Evolutionary conservation across 2,113 vertebrate genomes (phyloP).

Genomic region (Acanthochromis polyacanthus): DNA sequence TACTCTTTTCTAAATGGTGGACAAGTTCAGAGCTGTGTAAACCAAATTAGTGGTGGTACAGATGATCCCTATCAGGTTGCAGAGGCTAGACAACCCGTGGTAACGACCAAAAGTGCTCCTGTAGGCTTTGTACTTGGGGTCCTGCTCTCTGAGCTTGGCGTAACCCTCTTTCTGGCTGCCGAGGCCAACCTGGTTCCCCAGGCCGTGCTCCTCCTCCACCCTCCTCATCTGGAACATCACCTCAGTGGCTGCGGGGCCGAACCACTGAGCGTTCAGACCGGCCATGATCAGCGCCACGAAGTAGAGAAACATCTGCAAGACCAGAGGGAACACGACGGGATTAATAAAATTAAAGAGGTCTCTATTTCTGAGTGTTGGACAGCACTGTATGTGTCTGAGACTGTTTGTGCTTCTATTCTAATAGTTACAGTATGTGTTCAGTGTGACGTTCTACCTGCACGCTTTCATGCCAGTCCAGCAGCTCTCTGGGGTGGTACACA

Average conservation of each 20-base stretch:
- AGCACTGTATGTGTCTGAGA: too few species aligned
- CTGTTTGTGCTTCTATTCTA: too few species aligned
- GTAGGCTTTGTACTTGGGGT: slow-evolving; percentile 87
- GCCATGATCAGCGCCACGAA: slow-evolving; percentile 81
- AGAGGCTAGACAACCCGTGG: slow-evolving; percentile 88
- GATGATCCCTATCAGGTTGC: slow-evolving; percentile 87
- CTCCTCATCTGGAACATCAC: slow-evolving; percentile 85
- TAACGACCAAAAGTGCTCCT: slow-evolving; percentile 84
- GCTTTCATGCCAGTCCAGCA: slow-evolving; percentile 85
- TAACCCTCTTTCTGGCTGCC: slow-evolving; percentile 83
- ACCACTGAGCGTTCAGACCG: slow-evolving; percentile 86
- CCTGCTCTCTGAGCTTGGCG: slow-evolving; percentile 85
- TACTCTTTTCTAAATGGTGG: slow-evolving; percentile 77
- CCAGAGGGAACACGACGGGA: neutral
- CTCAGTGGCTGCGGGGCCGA: slow-evolving; percentile 82
- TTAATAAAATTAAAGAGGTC: too few species aligned
- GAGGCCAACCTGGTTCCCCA: slow-evolving; percentile 85
- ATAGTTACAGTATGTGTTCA: too few species aligned
- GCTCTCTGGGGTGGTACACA: slow-evolving; percentile 83
- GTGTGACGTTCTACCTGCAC: slow-evolving; percentile 83
- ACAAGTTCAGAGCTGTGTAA: slow-evolving; percentile 85
- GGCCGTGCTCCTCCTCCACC: slow-evolving; percentile 87
- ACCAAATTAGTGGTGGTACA: slow-evolving; percentile 87
- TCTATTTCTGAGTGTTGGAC: too few species aligned
- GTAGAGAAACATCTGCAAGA: slow-evolving; percentile 85